These are phyloP conservation scores for Octodon degus DNA, from an alignment of 2,113 vertebrate species.

Conservation along the genomic window DNA sequence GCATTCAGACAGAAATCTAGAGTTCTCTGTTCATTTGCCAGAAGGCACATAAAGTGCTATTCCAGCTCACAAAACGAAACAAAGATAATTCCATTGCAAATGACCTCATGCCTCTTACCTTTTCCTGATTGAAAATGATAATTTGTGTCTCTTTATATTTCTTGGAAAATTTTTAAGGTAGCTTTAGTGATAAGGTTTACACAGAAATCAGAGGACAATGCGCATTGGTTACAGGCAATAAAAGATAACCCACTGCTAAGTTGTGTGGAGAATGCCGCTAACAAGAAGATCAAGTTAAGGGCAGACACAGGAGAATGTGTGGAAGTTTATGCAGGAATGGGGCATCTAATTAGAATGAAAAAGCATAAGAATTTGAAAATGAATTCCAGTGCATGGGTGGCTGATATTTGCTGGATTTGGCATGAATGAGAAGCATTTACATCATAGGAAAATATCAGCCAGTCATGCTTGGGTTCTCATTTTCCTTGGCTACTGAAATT, in stretches of 20 bases:
- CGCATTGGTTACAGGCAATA: not conserved
- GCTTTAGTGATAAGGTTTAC: not conserved
- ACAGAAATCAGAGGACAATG: not conserved
- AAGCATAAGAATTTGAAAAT: not conserved
- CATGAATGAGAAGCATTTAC: not conserved
- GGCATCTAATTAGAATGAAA: not conserved
- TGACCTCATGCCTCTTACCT: not conserved
- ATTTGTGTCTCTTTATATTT: not conserved
- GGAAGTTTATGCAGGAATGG: not conserved
- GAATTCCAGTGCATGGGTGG: accelerated
- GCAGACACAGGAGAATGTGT: accelerated
- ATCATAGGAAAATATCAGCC: not conserved
- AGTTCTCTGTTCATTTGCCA: not conserved
- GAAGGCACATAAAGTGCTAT: not conserved
- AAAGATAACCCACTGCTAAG: not conserved
- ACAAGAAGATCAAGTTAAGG: not conserved
- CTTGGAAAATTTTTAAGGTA: not conserved
- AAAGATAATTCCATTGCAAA: not conserved
- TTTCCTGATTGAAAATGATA: not conserved
- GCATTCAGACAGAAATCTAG: not conserved
- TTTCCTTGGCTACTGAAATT: not conserved
- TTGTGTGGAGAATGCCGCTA: no score
- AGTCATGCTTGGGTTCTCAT: not conserved
- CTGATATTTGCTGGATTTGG: not conserved
- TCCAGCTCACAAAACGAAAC: not conserved